Evolutionary conservation across 2,797 vertebrate genomes (phyloP).

Genomic region (Florisuga fusca): DNA sequence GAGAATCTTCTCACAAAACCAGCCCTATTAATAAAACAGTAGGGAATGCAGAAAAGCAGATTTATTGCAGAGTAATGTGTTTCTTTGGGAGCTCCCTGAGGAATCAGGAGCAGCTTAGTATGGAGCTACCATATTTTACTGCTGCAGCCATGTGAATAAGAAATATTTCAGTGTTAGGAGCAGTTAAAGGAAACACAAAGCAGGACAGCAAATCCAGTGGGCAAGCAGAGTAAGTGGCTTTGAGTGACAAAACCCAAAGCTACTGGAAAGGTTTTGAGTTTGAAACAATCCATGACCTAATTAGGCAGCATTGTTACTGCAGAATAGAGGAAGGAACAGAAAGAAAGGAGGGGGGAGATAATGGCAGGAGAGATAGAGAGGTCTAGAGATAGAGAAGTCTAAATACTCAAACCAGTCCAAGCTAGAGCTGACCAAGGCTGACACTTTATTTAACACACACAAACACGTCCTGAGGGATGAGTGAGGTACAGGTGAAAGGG

Average conservation of each 20-base stretch:
- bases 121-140: conserved; percentile 38
- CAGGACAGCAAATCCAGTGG: neutral
- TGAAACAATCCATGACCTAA: conserved; percentile 65
- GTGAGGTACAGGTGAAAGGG: neutral
- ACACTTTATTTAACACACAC: neutral
- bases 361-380: neutral
- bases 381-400: neutral
- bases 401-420: neutral
- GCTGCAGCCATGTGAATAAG: conserved; percentile 5
- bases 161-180: neutral
- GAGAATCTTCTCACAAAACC: conserved; percentile 8
- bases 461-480: accelerated
- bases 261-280: conserved; percentile 24
- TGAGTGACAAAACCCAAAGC: conserved; percentile 5
- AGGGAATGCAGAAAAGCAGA: conserved; percentile 52
- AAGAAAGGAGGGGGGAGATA: neutral
- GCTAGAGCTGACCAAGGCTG: neutral
- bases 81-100: conserved; percentile 41
- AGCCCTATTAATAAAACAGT: conserved; percentile 57
- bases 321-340: neutral
- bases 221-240: conserved; percentile 19
- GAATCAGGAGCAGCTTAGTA: conserved; percentile 33
- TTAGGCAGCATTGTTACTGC: conserved; percentile 33
- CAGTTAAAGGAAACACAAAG: neutral
- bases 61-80: conserved; percentile 33